These are phyloP conservation scores for Myrmecobius fasciatus DNA, from an alignment of 2,113 vertebrate species.

Conservation along the genomic window DNA sequence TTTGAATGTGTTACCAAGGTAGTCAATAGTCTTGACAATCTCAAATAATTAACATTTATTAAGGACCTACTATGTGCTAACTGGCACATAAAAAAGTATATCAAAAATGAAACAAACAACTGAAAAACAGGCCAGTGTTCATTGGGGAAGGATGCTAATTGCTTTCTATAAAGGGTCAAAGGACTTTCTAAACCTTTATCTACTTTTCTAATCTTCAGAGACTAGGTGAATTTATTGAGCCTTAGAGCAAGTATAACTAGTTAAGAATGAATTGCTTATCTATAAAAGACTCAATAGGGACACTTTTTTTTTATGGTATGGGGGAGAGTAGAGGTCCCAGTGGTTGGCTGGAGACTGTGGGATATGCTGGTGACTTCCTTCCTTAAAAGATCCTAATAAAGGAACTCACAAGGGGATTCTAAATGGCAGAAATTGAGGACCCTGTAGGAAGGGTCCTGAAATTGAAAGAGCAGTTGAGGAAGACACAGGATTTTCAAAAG, in stretches of 20 bases:
- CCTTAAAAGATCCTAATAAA: not conserved
- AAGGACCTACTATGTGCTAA: not conserved
- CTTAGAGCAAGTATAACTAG: not conserved
- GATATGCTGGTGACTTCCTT: constrained; percentile 13
- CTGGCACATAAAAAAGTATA: not conserved
- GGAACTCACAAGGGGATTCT: not conserved
- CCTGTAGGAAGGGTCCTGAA: constrained; percentile 75
- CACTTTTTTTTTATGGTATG: not conserved
- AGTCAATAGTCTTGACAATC: not conserved
- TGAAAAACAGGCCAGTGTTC: not conserved
- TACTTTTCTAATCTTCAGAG: not conserved
- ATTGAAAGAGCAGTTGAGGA: constrained; percentile 82
- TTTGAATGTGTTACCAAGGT: not conserved
- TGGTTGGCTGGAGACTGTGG: not conserved
- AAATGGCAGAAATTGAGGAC: constrained; percentile 42
- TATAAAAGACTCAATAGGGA: not conserved
- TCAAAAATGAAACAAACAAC: not conserved
- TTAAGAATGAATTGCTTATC: not conserved
- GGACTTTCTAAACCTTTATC: not conserved
- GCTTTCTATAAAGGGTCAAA: not conserved
- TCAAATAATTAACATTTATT: not conserved
- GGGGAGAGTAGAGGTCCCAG: not conserved
- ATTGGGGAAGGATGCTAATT: not conserved
- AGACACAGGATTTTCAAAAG: constrained; percentile 77
- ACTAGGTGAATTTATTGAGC: not conserved